Conservation (phyloP, 1,140 invertebrate genomes). For the Lethocerus indicus region DNA sequence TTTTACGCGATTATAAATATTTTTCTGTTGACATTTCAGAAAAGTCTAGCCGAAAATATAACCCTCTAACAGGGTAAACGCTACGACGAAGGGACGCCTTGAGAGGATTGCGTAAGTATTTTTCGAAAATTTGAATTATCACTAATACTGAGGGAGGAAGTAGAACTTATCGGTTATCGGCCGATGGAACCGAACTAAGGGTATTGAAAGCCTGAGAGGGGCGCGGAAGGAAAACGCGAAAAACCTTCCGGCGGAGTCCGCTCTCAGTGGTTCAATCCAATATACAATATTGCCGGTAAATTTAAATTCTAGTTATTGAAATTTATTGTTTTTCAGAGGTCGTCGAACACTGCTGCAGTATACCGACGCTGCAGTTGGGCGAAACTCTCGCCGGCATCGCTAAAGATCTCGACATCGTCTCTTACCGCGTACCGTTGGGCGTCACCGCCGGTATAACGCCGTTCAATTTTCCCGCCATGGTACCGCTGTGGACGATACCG, state of each 20-base stretch:
- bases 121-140: neutral
- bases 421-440: conserved; percentile 77
- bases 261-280: too few species aligned
- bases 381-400: conserved; percentile 83
- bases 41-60: conserved; percentile 79
- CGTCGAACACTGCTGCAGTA: conserved; percentile 89
- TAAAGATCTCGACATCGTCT: conserved; percentile 84
- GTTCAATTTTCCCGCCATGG: conserved; percentile 98
- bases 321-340: conserved; percentile 49
- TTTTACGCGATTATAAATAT: neutral
- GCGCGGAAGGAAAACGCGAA: too few species aligned
- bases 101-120: conserved; percentile 76
- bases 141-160: too few species aligned
- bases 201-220: too few species aligned
- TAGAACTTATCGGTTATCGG: too few species aligned
- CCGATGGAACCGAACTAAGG: too few species aligned
- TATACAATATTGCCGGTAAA: too few species aligned
- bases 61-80: conserved; percentile 94
- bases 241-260: too few species aligned
- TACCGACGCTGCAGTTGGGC: conserved; percentile 79
- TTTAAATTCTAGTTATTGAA: neutral
- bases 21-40: conserved; percentile 34
- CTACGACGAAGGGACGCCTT: conserved; percentile 98
- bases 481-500: conserved; percentile 98
- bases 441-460: conserved; percentile 81